Base-by-base conservation (phyloP, 1,140 invertebrate species). In the Cryptotermes secundus region DNA sequence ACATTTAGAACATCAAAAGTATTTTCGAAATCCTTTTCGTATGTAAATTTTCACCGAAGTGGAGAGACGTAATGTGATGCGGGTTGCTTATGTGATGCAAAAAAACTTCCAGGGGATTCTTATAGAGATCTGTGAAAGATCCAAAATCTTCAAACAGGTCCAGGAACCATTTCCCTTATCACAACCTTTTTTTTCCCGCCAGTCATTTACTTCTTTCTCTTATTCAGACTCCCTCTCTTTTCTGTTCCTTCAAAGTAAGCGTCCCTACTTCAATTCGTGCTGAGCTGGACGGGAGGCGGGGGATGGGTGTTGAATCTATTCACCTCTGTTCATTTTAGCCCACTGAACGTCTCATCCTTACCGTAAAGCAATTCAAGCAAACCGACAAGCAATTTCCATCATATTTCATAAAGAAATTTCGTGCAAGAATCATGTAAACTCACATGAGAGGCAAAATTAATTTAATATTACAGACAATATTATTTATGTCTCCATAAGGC, bases 1-100 rank as follows among this genome's bases (percentile, higher is more conserved):
- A 72, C 59, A 72, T 72, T 72, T 72, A 31, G 59, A 72, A 72
- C 59, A 72, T 72, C 59, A 72, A 72, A 72, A 72, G 59, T 72
- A 72, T 72, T 72, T 72, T 72, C 26, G 59, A 72, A 72, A 72
- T 72, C 59, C 59, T 72, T 72, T 72, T 72, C 59, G 59, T 72
- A 72, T 72, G 59, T 72, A 72, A 72, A 72, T 72, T 72, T 72
- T 72, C 59, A 31, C 59, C 59, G 59, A 31, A 72, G 59, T 72
- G 59, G 59, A 72, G 59, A 72, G n/a, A 72, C 9, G 59, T 72
- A 72, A 72, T 72, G 59, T 26, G 59, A 72, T 72, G 59, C 59
- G 59, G 59, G 59, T 72, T 72, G 26, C 59, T 26, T 72, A 72
- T 72, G 59, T 72, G 59, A 72, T 72, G 59, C 59, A 72, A 72